Conservation (phyloP, 1,140 invertebrate genomes). For the Apolygus lucorum region DNA sequence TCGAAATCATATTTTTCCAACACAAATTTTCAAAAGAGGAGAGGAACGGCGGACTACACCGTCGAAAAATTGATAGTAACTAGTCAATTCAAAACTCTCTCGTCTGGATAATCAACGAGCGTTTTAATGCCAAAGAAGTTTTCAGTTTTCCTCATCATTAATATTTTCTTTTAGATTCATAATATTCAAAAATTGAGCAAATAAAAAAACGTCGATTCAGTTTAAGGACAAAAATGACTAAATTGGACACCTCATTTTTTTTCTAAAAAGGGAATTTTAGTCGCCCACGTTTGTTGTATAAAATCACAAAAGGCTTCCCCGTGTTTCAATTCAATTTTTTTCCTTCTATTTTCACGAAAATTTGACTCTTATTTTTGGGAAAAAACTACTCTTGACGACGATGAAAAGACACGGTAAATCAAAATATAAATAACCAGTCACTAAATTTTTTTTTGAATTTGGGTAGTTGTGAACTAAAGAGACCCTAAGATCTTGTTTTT, state of each 20-base stretch:
- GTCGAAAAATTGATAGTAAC: no score
- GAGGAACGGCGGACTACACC: background rate
- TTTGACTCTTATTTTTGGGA: background rate
- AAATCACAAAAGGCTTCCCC: background rate
- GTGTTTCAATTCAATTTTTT: background rate
- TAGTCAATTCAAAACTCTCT: no score
- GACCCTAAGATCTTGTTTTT: background rate
- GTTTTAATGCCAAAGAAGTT: no score
- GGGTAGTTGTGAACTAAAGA: background rate
- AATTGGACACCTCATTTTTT: background rate
- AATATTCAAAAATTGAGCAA: background rate
- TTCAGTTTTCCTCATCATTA: no score
- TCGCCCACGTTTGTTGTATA: background rate
- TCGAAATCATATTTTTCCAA: no score
- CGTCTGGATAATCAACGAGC: no score
- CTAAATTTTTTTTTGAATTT: no score
- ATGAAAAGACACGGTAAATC: background rate
- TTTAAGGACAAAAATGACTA: background rate
- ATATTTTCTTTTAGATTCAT: no score
- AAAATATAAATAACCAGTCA: background rate
- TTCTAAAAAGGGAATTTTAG: background rate
- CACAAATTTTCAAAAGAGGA: no score
- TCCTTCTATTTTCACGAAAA: background rate
- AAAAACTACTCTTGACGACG: background rate
- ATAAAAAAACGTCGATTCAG: background rate